phyloP scores from a whole-genome alignment of 2,113 vertebrate species.

The Phyllostomus hastatus region DNA sequence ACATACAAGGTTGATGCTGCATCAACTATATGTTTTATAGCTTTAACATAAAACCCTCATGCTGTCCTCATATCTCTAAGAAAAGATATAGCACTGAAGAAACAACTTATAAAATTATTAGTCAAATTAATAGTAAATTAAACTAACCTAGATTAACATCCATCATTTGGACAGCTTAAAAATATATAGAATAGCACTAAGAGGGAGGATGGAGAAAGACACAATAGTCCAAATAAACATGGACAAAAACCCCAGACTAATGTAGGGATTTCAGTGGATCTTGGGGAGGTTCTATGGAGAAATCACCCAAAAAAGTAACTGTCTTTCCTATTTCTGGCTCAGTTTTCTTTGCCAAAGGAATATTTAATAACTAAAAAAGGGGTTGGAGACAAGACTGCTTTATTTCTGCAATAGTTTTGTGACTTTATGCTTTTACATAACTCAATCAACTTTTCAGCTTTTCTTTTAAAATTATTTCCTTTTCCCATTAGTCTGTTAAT shows the following conservation, averaged over 20 bases:
- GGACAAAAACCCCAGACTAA: neutral
- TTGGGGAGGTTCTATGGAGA: neutral
- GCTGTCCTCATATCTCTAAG: neutral
- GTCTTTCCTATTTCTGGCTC: neutral
- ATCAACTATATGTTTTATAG: neutral
- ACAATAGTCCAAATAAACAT: neutral
- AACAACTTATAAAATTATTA: neutral
- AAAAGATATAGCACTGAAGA: neutral
- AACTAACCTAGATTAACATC: neutral
- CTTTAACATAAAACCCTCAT: neutral
- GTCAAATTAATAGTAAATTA: neutral
- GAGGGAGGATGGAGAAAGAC: neutral
- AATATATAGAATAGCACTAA: neutral
- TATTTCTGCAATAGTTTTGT: conserved; percentile 65
- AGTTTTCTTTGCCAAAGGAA: conserved; percentile 23
- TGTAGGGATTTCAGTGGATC: neutral
- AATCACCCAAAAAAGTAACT: neutral
- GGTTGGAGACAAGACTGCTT: conserved; percentile 42
- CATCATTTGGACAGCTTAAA: neutral
- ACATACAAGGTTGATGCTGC: neutral
- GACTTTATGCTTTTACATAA: conserved; percentile 76
- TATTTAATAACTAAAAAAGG: conserved; percentile 46
- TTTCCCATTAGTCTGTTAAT: conserved; percentile 81
- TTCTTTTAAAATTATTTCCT: conserved; percentile 75
- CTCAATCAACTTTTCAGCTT: conserved; percentile 74